Percentiles rank a stretch among this genome's conserved stretches.
phyloP scores from a whole-genome alignment of 2,113 vertebrate genomes.

The Agelaius tricolor region DNA sequence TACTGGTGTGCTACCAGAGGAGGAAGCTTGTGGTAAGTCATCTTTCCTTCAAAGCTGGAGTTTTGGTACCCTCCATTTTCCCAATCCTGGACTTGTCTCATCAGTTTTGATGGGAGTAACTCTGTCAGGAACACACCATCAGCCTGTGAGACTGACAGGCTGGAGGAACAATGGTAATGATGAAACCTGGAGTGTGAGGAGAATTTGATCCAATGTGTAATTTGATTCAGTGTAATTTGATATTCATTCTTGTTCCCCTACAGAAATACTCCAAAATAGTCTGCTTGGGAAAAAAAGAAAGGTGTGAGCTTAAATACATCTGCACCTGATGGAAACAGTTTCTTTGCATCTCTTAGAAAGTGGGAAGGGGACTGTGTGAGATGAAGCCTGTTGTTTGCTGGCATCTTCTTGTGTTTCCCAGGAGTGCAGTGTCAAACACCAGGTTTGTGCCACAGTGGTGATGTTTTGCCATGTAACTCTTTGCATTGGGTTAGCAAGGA shows the following conservation, averaged over 20 bases:
- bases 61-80: not conserved
- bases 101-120: not conserved
- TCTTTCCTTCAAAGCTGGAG: not conserved
- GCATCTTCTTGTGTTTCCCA: not conserved
- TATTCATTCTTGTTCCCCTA: not conserved
- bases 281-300: conserved; percentile 74
- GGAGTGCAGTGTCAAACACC: not conserved
- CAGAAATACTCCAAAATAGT: conserved; percentile 77
- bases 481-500: not conserved
- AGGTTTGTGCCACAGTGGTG: not conserved
- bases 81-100: not conserved
- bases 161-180: not conserved
- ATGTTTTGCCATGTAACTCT: not conserved
- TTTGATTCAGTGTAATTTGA: not conserved
- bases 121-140: not conserved
- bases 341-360: not conserved
- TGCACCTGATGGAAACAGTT: not conserved
- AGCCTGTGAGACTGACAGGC: not conserved
- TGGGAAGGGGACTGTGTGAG: not conserved
- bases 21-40: conserved; percentile 78
- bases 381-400: not conserved
- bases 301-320: conserved; percentile 57
- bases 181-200: not conserved
- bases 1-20: conserved; percentile 78
- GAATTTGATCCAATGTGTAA: not conserved